phyloP scores from a whole-genome alignment of 2,113 vertebrate species.

The Heliornis fulica region DNA sequence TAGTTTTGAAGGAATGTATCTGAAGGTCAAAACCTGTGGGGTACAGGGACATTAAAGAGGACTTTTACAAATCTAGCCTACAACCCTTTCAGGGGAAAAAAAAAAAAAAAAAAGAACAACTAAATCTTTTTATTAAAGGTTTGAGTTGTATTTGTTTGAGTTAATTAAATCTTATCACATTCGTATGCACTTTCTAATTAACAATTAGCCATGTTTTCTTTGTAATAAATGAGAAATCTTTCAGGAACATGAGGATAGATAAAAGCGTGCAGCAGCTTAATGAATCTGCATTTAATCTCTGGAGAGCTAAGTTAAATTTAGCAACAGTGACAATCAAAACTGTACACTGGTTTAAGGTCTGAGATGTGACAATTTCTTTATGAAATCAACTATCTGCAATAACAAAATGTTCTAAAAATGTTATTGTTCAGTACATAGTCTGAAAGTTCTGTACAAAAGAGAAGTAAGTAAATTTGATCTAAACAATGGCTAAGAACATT shows the following conservation, averaged over 20 bases:
- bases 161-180: constrained; percentile 70
- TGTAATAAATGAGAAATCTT: constrained; percentile 65
- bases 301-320: constrained; percentile 31
- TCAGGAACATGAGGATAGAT: constrained; percentile 27
- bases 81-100: not conserved
- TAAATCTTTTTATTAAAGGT: constrained; percentile 36
- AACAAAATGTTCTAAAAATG: not conserved
- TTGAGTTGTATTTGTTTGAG: constrained; percentile 52
- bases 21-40: not conserved
- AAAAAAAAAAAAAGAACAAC: not conserved
- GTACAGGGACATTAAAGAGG: not conserved
- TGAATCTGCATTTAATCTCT: constrained; percentile 52
- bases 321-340: not conserved
- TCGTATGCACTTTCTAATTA: constrained; percentile 58
- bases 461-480: not conserved
- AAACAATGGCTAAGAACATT: not conserved
- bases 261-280: constrained; percentile 19
- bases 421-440: not conserved
- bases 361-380: not conserved
- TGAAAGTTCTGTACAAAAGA: not conserved
- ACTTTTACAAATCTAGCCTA: not conserved
- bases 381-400: not conserved
- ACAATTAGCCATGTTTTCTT: constrained; percentile 61
- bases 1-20: not conserved
- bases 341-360: not conserved